A percentile compares a stretch with the other conserved stretches of the same genome.
phyloP scores from a whole-genome alignment of 2,888 invertebrate genomes.

The Sesia apiformis region DNA sequence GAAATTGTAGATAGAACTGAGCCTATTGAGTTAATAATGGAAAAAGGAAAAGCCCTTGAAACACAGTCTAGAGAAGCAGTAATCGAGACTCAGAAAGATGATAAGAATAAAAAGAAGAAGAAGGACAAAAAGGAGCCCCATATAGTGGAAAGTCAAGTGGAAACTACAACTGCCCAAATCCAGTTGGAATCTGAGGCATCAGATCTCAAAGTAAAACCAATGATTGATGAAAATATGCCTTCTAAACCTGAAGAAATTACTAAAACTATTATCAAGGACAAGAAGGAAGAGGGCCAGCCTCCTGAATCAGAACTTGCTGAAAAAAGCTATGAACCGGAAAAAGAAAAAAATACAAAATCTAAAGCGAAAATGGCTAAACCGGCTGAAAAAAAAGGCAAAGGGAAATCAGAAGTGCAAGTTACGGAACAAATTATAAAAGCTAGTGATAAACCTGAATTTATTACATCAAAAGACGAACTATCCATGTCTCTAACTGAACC shows the following conservation, averaged over 20 bases:
- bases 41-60: constrained; percentile 2
- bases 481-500: background rate
- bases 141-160: background rate
- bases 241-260: background rate
- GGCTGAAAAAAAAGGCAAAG: constrained; percentile 35
- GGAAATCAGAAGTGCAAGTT: constrained; percentile 1
- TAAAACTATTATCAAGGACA: background rate
- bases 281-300: background rate
- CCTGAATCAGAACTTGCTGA: too few species aligned
- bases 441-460: background rate
- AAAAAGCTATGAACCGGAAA: background rate
- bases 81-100: background rate
- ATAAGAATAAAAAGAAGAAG: constrained; percentile 23
- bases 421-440: background rate
- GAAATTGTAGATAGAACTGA: background rate
- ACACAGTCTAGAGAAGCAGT: background rate
- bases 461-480: background rate
- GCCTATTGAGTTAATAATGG: background rate
- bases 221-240: background rate
- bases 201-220: background rate
- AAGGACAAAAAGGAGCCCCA: constrained; percentile 11
- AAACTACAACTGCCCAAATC: constrained; percentile 1
- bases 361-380: constrained; percentile 55
- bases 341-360: constrained; percentile 23
- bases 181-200: background rate